Conservation (phyloP, 2,113 vertebrate species). For the Carassius gibelio region DNA sequence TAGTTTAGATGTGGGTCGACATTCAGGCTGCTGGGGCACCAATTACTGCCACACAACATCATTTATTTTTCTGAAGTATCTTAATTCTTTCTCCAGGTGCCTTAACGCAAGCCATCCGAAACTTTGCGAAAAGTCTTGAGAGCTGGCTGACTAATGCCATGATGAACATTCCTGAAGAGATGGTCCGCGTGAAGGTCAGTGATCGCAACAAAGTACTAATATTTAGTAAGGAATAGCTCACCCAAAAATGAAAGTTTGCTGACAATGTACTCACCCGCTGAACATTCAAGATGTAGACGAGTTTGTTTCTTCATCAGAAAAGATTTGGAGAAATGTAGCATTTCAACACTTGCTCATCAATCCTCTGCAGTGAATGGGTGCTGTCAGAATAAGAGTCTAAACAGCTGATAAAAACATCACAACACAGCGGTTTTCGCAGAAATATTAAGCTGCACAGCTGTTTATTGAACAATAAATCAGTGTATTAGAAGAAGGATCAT, state of each 20-base stretch:
- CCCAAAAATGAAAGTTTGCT: neutral
- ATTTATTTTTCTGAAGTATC: neutral
- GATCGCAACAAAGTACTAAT: neutral
- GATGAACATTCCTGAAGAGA: conserved; percentile 95
- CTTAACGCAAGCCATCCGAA: conserved; percentile 96
- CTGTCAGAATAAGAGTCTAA: too few species aligned
- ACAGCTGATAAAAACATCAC: too few species aligned
- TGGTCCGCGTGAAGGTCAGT: conserved; percentile 88
- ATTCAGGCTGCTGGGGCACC: neutral
- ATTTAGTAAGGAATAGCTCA: neutral
- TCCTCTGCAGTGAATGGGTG: too few species aligned
- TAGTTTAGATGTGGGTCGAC: neutral
- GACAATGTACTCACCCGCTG: too few species aligned
- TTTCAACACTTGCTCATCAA: too few species aligned
- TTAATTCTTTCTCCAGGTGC: conserved; percentile 78
- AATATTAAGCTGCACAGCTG: too few species aligned
- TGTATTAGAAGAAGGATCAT: too few species aligned
- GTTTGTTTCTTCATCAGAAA: too few species aligned
- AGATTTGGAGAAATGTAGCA: too few species aligned
- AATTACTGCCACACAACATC: neutral
- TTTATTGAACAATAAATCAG: too few species aligned
- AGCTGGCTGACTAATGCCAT: conserved; percentile 93
- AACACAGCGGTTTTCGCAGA: too few species aligned
- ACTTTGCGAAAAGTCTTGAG: conserved; percentile 95
- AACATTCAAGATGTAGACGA: too few species aligned